Evolutionary conservation across 2,888 invertebrate species (phyloP).

Genomic region (Pyralis farinalis): DNA sequence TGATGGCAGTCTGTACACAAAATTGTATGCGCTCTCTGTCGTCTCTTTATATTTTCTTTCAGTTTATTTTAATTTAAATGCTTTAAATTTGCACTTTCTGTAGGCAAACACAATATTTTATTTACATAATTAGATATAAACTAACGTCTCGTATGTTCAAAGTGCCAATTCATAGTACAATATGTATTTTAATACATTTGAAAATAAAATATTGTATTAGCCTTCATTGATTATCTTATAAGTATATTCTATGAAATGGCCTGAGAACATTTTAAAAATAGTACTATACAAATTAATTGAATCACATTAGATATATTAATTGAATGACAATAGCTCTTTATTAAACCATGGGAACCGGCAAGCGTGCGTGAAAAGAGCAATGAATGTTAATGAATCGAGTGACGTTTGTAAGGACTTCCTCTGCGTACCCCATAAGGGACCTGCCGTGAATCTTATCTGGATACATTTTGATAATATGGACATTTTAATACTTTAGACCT

Average conservation of each 20-base stretch:
- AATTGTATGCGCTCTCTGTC: slow-evolving; percentile 58
- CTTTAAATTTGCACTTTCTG: slow-evolving; percentile 61
- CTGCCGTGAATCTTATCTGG: no score
- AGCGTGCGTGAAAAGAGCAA: no score
- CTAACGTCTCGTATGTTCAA: slow-evolving; percentile 36
- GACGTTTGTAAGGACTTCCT: no score
- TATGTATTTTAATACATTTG: slow-evolving; percentile 7
- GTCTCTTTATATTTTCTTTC: slow-evolving; percentile 48
- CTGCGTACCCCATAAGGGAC: no score
- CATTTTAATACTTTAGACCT: no score
- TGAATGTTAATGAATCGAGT: no score
- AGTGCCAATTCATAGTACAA: slow-evolving; percentile 44
- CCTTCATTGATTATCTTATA: slow-evolving; percentile 28
- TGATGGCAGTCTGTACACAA: slow-evolving; percentile 58
- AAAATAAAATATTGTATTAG: slow-evolving; percentile 46
- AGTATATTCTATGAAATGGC: slow-evolving; percentile 42
- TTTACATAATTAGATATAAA: slow-evolving; percentile 9
- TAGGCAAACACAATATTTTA: slow-evolving; percentile 54
- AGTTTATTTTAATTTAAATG: slow-evolving; percentile 37
- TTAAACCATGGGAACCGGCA: no score
- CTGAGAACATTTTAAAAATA: slow-evolving; percentile 48
- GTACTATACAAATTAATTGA: no score
- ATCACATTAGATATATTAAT: no score
- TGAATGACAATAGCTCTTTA: no score
- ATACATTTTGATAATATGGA: no score